phyloP scores from a whole-genome alignment of 2,113 vertebrate species.

The Crotalus viridis region DNA sequence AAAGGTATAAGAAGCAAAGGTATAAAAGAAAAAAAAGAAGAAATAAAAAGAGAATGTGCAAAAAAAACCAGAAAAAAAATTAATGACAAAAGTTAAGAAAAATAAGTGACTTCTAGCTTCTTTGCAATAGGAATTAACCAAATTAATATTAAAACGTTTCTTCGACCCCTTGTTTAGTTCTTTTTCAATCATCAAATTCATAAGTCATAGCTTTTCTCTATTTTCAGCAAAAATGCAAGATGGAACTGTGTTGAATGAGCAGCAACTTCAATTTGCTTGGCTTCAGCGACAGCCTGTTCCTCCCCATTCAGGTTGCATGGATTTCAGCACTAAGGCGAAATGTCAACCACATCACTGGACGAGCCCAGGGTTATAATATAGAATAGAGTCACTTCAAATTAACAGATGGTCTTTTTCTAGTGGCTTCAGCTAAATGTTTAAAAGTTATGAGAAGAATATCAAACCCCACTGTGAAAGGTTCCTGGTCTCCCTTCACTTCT shows the following conservation, averaged over 20 bases:
- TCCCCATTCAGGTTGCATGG: neutral
- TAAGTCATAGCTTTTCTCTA: neutral
- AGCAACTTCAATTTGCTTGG: neutral
- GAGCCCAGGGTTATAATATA: neutral
- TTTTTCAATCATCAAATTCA: neutral
- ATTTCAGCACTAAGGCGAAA: neutral
- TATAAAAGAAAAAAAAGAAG: neutral
- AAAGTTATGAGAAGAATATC: neutral
- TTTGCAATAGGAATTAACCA: neutral
- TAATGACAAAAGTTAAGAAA: neutral
- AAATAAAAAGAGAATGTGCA: neutral
- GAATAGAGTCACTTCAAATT: neutral
- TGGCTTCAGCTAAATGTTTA: neutral
- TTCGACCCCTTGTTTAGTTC: neutral
- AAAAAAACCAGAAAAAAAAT: neutral
- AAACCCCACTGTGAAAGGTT: neutral
- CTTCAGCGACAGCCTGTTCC: neutral
- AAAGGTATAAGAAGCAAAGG: neutral
- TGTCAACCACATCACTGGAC: neutral
- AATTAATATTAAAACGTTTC: neutral
- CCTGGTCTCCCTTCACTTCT: neutral
- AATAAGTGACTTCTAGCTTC: neutral
- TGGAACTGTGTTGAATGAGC: neutral
- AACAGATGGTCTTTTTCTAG: neutral
- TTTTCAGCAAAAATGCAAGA: neutral